Percentiles rank a stretch among this genome's conserved stretches.
Evolutionary conservation across 2,888 invertebrate genomes (phyloP).

Genomic region (Mesochorus sp.): DNA sequence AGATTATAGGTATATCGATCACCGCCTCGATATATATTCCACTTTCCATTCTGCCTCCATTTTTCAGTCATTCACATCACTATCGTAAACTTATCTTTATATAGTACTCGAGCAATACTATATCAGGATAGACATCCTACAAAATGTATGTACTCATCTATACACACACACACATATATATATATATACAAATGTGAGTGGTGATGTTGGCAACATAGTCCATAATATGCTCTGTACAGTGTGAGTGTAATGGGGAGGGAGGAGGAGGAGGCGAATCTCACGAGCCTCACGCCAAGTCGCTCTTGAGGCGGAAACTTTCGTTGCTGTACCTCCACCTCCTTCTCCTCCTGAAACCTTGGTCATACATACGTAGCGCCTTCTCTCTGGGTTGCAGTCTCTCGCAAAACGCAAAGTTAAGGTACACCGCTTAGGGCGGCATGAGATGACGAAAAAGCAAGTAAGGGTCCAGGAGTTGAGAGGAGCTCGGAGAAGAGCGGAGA

Average conservation of each 20-base stretch:
- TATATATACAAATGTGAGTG: neutral
- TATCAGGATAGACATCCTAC: conserved; percentile 17
- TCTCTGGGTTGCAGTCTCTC: conserved; percentile 26
- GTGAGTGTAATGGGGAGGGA: conserved; percentile 24
- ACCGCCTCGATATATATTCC: neutral
- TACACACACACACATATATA: no score
- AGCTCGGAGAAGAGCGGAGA: no score
- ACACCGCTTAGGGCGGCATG: conserved; percentile 56
- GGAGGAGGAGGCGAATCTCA: neutral
- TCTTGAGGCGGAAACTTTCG: conserved; percentile 49
- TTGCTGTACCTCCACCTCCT: conserved; percentile 4
- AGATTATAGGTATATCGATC: neutral
- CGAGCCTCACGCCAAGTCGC: conserved; percentile 35
- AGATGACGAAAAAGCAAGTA: conserved; percentile 50
- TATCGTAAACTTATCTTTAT: conserved; percentile 22
- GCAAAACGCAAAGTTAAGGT: conserved; percentile 55
- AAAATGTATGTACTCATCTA: no score
- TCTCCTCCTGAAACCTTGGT: neutral
- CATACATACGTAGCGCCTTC: conserved; percentile 31
- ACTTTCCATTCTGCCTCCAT: neutral
- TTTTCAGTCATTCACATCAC: conserved; percentile 22
- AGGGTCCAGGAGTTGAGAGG: conserved; percentile 22
- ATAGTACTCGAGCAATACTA: conserved; percentile 24
- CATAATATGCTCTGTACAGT: conserved; percentile 40
- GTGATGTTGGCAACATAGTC: conserved; percentile 9